Evolutionary conservation across 1,140 invertebrate species (phyloP).

Genomic region (Helicorthomorpha holstii): DNA sequence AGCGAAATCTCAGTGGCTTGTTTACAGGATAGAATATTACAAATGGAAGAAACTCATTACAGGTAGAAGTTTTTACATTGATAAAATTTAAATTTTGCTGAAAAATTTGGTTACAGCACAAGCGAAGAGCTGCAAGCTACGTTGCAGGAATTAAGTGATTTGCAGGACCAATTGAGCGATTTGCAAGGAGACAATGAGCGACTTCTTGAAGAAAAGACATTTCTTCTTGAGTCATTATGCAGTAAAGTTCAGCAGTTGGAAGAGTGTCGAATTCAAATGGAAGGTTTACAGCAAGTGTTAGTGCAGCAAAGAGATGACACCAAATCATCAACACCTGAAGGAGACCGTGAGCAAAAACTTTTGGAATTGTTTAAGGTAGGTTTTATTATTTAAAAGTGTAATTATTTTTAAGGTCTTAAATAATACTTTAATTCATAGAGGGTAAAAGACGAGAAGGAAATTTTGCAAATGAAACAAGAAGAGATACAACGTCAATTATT

Average conservation of each 20-base stretch:
- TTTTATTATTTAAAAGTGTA: neutral
- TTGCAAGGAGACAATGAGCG: slow-evolving; percentile 72
- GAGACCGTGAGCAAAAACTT: slow-evolving; percentile 65
- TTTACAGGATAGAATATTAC: slow-evolving; percentile 75
- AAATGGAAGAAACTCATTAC: slow-evolving; percentile 75
- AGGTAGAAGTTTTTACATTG: slow-evolving; percentile 26
- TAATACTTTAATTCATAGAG: slow-evolving; percentile 26
- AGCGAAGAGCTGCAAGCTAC: slow-evolving; percentile 90
- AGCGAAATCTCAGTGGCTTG: slow-evolving; percentile 82
- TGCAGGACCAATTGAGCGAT: slow-evolving; percentile 65
- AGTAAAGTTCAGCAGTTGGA: slow-evolving; percentile 79
- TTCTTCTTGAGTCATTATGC: slow-evolving; percentile 75
- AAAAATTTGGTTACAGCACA: slow-evolving; percentile 38
- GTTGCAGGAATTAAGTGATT: slow-evolving; percentile 73
- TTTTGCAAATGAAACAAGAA: slow-evolving; percentile 55
- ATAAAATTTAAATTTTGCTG: neutral
- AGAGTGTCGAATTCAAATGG: slow-evolving; percentile 34
- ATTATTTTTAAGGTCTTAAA: neutral
- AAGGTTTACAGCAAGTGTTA: slow-evolving; percentile 23
- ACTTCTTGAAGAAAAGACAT: slow-evolving; percentile 67
- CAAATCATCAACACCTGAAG: slow-evolving; percentile 28
- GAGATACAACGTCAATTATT: slow-evolving; percentile 50
- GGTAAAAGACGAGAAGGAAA: slow-evolving; percentile 60
- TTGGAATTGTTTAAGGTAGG: slow-evolving; percentile 59
- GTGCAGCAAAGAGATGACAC: slow-evolving; percentile 17